Base-by-base conservation (phyloP, 2,113 vertebrate genomes). In the Chelonoidis abingdonii region DNA sequence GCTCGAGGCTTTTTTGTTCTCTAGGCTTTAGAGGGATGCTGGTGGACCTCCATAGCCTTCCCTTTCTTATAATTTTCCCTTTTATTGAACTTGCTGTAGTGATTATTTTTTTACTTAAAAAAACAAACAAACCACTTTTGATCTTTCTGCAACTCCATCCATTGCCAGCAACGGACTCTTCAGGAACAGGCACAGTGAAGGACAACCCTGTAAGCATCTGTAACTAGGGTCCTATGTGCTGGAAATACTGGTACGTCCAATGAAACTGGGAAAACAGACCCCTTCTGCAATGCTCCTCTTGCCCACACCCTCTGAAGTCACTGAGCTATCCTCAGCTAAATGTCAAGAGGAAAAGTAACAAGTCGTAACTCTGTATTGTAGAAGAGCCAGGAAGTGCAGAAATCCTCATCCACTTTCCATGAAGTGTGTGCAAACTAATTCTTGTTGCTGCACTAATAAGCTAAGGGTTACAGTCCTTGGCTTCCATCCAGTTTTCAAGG, bases 161-260 rank as follows among this genome's bases (percentile, higher is more conserved):
- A 4, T 96, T 94, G 97, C 97, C 97, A 97, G 97, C 97, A 97
- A 97, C 3, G 69, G 97, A 94, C 84, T 94, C 65, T 79, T 94
- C 83, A 86, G 85, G 91, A 95, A 82, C 41, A 86, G 90, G 87
- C 90, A 92, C 54, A 90, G 50, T 88, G 11, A 49, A 76, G 90
- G 59, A 76, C 84, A 92, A 87, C 88, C 94, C 93, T 38, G 8
- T 65, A 78, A 83, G 65, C 79, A 92, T 92, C 89, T 93, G 83
- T 59, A 52, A 24, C 41, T 49, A 11, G 81, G 44, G 44, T 97
- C 94, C 87, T 90, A 47, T 80, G 56, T 87, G 1, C 3, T 4
- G 69, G 83, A 86, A 0, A 4, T 11, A 47, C 17, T n/a, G 5
- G 50, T 0, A 4, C 89, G 49, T 53, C 93, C 93, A 89, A 56